phyloP scores from a whole-genome alignment of 1,140 invertebrate species.

The Sycobia sp. region DNA sequence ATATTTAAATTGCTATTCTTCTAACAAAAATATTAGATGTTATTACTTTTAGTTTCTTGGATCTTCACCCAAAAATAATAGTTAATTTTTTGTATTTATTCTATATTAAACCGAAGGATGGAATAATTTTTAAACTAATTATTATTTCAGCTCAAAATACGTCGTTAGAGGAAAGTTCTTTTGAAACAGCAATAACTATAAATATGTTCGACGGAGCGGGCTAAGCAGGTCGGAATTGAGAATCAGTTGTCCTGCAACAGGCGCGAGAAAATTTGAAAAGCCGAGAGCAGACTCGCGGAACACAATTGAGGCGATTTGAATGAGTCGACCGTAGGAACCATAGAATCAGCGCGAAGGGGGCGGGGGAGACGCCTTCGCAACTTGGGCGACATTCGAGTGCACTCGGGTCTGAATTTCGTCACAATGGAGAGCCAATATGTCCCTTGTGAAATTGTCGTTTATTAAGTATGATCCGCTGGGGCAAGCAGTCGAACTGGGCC shows the following conservation, averaged over 20 bases:
- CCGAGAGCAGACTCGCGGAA: conserved; percentile 35
- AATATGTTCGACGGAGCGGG: too few relatives aligned
- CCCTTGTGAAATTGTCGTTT: conserved; percentile 53
- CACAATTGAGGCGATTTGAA: conserved; percentile 41
- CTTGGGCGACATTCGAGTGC: conserved; percentile 52
- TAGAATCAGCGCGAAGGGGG: too few relatives aligned
- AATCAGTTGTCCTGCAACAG: conserved; percentile 39
- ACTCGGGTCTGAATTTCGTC: conserved; percentile 53
- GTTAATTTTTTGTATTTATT: too few relatives aligned
- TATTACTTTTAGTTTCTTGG: too few relatives aligned
- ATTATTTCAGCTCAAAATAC: too few relatives aligned
- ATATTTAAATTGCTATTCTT: too few relatives aligned
- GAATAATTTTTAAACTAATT: too few relatives aligned
- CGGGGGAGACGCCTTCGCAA: conserved; percentile 49
- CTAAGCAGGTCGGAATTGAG: conserved; percentile 20
- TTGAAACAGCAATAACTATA: too few relatives aligned
- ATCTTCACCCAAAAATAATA: too few relatives aligned
- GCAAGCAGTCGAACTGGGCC: not conserved
- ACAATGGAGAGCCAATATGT: conserved; percentile 54
- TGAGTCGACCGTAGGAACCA: conserved; percentile 33
- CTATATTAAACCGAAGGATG: too few relatives aligned
- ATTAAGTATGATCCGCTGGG: conserved; percentile 39
- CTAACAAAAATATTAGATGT: too few relatives aligned
- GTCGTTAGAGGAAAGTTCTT: too few relatives aligned
- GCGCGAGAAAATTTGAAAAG: conserved; percentile 41